Evolutionary conservation across 1,140 invertebrate species (phyloP).

Genomic region (Acromyrmex charruanus): DNA sequence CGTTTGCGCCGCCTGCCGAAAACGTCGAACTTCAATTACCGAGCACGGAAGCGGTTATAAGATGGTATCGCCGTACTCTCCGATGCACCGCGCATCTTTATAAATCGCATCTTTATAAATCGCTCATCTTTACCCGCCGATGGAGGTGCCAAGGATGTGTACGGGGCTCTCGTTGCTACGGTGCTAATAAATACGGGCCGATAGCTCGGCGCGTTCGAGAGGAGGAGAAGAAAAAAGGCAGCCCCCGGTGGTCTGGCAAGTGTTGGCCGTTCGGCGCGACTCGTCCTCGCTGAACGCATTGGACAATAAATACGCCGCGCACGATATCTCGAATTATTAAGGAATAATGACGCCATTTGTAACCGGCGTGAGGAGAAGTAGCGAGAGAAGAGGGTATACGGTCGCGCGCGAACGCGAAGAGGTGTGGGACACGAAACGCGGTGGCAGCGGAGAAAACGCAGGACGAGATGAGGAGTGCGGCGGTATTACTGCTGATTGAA

Average conservation of each 20-base stretch:
- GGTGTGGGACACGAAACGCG: neutral
- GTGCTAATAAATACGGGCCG: conserved; percentile 69
- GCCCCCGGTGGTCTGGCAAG: conserved; percentile 38
- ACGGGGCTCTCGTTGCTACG: conserved; percentile 30
- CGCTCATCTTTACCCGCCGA: conserved; percentile 41
- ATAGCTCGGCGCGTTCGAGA: conserved; percentile 50
- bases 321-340: conserved; percentile 77
- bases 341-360: conserved; percentile 79
- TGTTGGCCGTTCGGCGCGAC: conserved; percentile 32
- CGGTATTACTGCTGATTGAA: conserved; percentile 78
- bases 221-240: conserved; percentile 13
- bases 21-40: conserved; percentile 65
- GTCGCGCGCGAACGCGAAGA: conserved; percentile 8
- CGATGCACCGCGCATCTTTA: neutral
- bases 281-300: conserved; percentile 1
- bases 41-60: conserved; percentile 56
- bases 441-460: neutral
- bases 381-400: conserved; percentile 41
- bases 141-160: conserved; percentile 46
- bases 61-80: conserved; percentile 33
- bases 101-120: no score
- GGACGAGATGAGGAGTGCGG: conserved; percentile 61
- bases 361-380: conserved; percentile 69
- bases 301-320: conserved; percentile 71
- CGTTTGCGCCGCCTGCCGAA: conserved; percentile 48